Evolutionary conservation across 2,113 vertebrate genomes (phyloP), one percentile per base, ranked within the genome.

Genomic region (Sylvilagus bachmani): DNA sequence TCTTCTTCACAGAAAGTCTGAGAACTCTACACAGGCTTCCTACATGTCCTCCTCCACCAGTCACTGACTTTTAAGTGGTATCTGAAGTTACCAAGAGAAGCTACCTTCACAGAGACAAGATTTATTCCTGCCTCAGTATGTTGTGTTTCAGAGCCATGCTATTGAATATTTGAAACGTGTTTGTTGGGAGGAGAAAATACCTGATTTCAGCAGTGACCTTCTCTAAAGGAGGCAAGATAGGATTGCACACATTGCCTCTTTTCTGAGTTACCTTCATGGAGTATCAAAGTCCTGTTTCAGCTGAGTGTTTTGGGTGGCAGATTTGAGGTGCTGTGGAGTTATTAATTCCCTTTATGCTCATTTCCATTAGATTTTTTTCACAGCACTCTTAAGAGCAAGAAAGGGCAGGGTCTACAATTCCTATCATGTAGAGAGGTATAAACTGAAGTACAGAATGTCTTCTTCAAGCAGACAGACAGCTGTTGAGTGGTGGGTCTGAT

Each of bases 261-360:
- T 61, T 44, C 51, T 51, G 31, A 90, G 29, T 79, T 87, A 33
- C 51, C 93, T 70, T 70, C 6, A 13, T 53, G 67, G 69, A 13
- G 31, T 69, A 96, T 95, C 27, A 83, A 91, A 92, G 24, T 89
- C 6, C 33, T 49, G 13, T 79, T 91, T 86, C 33, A 74, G 19
- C 21, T 73, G 31, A 83, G 73, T 16, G 80, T 21, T 12, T 62
- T 38, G 33, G n/a, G 8, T 71, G 61, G 24, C 44, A 24, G 14
- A 22, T 5, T 6, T 75, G 78, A 77, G 58, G 51, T 29, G 10
- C 4, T 31, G 14, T 66, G 25, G 14, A 49, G 36, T 94, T 95
- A 36, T 25, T 17, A 53, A 73, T 3, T 55, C 3, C 11, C 8
- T 55, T 67, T 24, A 6, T 38, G 53, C 69, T 7, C 79, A 19